Evolutionary conservation across 2,113 vertebrate species (phyloP), one percentile per base, ranked within the genome.

Genomic region (Ochotona curzoniae): DNA sequence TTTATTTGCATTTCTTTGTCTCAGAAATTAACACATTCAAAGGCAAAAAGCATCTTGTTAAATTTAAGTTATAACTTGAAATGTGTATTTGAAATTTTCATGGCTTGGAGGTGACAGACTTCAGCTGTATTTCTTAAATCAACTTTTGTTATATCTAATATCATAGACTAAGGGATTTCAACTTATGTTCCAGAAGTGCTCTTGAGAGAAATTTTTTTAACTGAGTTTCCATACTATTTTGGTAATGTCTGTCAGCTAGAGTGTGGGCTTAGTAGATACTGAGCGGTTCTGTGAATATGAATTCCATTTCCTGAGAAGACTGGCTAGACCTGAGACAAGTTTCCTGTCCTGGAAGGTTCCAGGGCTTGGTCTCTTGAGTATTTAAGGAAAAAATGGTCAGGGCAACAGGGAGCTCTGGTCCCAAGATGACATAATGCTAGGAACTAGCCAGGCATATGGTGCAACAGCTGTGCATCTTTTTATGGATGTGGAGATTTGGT

Each of bases 391-490:
- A 93, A 71, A n/a, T 79, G 74, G 23, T 74, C 63, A 32, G 47
- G 15, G 18, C 25, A 51, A 64, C 47, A 84, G 66, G n/a, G 28
- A 96, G 21, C 76, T 87, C 47, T 85, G n/a, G 30, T 86, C 57
- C 49, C 66, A 89, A 86, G 69, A 61, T 88, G 69, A 73, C 47
- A 11, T 1, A 2, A 66, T 83, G 14, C 75, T 81, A 0, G 28
- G 70, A 38, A 35, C 3, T 25, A 25, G 60, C 25, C 75, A 74
- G 92, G 26, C 35, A 74, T 71, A 15, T 13, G 20, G 14, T n/a
- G 2, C 90, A 70, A 92, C 92, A 94, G 54, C 90, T 86, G 74
- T 12, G 30, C 20, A 54, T 84, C 75, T 51, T 94, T 93, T 95
- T 87, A 95, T 79, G 91, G 95, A 87, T 75, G 28, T 74, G 80